Conservation (phyloP, 2,113 vertebrate species). For the Lepus europaeus region DNA sequence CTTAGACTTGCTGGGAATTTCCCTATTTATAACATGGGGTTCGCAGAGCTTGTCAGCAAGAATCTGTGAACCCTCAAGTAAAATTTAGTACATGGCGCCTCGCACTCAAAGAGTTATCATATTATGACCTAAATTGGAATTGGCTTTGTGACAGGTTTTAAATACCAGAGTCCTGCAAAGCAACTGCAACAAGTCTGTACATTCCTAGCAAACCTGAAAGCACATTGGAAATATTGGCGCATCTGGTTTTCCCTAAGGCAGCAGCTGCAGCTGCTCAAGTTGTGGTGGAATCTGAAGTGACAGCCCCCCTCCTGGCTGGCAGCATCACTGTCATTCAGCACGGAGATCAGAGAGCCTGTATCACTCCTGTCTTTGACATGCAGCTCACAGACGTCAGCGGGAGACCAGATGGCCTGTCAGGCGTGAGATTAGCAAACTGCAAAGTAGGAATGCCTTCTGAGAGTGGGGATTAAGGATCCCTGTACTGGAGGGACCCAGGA, state of each 20-base stretch:
- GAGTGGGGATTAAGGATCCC: neutral
- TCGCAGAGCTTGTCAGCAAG: conserved; percentile 35
- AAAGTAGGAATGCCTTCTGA: conserved; percentile 64
- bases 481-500: neutral
- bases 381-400: conserved; percentile 67
- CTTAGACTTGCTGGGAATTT: neutral
- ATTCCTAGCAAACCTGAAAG: conserved; percentile 66
- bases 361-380: conserved; percentile 66
- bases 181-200: conserved; percentile 19
- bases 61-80: conserved; percentile 45
- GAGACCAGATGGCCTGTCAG: conserved; percentile 49
- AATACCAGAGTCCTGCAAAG: conserved; percentile 47
- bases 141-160: conserved; percentile 56
- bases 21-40: conserved; percentile 62
- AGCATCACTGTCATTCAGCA: conserved; percentile 64
- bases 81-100: conserved; percentile 16
- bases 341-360: conserved; percentile 76
- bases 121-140: conserved; percentile 47
- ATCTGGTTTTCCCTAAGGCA: conserved; percentile 68
- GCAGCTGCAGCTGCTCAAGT: conserved; percentile 72
- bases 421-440: conserved; percentile 71
- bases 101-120: neutral
- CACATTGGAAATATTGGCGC: neutral
- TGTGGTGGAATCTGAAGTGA: conserved; percentile 71
- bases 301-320: conserved; percentile 55